A percentile compares a stretch with the other conserved stretches of the same genome.
These are phyloP conservation scores for Hedya salicella DNA, from an alignment of 2,888 invertebrate genomes.

Conservation along the genomic window DNA sequence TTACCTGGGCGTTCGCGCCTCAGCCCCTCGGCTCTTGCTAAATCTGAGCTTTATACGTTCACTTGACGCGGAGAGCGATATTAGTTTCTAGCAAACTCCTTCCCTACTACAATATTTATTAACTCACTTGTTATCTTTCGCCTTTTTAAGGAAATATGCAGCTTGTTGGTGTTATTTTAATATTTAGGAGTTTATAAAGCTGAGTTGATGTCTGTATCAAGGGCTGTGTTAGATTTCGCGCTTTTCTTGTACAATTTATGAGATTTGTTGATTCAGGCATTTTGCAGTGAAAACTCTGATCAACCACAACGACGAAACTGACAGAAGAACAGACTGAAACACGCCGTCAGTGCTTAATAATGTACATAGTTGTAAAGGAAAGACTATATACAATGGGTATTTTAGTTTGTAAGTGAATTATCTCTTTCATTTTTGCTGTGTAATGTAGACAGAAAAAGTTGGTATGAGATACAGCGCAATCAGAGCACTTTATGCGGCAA, in stretches of 20 bases:
- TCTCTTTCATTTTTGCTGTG: constrained; percentile 16
- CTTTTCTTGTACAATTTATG: constrained; percentile 5
- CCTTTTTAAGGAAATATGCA: constrained; percentile 59
- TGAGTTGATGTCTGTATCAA: constrained; percentile 24
- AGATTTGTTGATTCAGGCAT: constrained; percentile 4
- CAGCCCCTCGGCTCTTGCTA: constrained; percentile 80
- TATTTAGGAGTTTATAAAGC: constrained; percentile 41
- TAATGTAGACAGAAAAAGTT: constrained; percentile 11
- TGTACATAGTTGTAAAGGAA: not conserved
- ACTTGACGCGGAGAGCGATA: constrained; percentile 84
- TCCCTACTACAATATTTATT: constrained; percentile 83
- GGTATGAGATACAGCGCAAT: constrained; percentile 19
- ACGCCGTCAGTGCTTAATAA: not conserved
- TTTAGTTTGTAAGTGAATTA: constrained; percentile 7
- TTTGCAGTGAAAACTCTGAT: not conserved
- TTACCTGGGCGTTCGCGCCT: constrained; percentile 83
- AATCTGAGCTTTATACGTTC: constrained; percentile 85
- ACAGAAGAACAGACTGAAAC: too few species aligned
- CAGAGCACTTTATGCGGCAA: constrained; percentile 28
- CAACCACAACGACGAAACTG: too few species aligned
- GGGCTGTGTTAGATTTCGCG: constrained; percentile 5
- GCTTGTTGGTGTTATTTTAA: constrained; percentile 37
- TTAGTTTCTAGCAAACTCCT: constrained; percentile 82
- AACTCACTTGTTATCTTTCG: constrained; percentile 69
- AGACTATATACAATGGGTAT: too few species aligned